phyloP scores from a whole-genome alignment of 2,797 vertebrate genomes.

The Enteromius afrohamiltoni region DNA sequence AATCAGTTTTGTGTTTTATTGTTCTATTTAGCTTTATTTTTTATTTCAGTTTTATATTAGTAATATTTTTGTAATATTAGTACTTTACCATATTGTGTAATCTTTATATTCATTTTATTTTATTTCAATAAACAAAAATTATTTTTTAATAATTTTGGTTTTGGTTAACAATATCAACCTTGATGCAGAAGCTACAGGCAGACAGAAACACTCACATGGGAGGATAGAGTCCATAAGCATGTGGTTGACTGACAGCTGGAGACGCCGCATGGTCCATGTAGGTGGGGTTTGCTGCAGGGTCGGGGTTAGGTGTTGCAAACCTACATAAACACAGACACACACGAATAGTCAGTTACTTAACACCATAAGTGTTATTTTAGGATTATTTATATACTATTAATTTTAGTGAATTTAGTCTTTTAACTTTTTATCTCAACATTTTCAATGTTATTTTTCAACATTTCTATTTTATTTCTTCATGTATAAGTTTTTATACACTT shows the following conservation, averaged over 20 bases:
- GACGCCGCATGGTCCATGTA: slow-evolving; percentile 89
- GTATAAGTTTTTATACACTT: not conserved
- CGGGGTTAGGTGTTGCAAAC: slow-evolving; percentile 79
- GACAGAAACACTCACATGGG: slow-evolving; percentile 77
- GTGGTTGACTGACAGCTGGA: slow-evolving; percentile 79
- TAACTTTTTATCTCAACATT: not conserved
- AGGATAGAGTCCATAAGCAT: slow-evolving; percentile 81
- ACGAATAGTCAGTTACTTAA: slow-evolving; percentile 21
- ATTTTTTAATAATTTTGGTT: not conserved
- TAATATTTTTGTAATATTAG: no score
- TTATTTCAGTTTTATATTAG: no score
- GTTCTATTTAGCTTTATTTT: no score
- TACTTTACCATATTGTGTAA: no score
- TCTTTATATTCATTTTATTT: not conserved
- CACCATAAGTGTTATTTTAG: not conserved
- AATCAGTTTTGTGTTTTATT: no score
- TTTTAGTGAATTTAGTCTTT: not conserved
- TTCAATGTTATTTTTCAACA: not conserved
- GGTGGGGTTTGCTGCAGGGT: slow-evolving; percentile 74
- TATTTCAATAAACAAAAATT: not conserved
- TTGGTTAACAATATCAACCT: not conserved
- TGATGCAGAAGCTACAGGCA: not conserved
- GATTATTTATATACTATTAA: not conserved
- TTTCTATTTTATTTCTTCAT: not conserved
- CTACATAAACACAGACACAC: slow-evolving; percentile 62